Percentiles rank a stretch among this genome's conserved stretches.
Conservation (phyloP, 2,797 vertebrate genomes). For the Phoebastria nigripes region DNA sequence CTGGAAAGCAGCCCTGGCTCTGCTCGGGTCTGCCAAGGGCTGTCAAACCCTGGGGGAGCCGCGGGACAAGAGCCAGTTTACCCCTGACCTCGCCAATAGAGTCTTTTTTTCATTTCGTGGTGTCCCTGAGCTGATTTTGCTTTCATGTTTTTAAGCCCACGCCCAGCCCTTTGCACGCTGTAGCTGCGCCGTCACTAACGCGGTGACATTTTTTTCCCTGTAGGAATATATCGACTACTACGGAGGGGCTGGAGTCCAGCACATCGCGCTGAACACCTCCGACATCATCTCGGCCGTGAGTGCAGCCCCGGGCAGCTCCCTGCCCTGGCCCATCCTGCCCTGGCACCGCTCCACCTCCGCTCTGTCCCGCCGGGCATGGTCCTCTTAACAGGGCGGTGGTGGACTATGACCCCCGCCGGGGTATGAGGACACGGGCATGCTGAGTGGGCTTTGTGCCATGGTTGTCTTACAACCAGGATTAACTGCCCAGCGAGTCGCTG, state of each 20-base stretch:
- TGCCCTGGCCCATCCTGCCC: neutral
- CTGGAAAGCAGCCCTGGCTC: neutral
- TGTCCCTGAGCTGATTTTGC: neutral
- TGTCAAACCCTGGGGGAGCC: neutral
- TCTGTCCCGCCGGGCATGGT: fast-evolving
- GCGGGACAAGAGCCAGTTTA: fast-evolving
- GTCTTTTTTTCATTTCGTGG: neutral
- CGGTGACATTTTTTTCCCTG: neutral
- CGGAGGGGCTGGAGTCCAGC: constrained; percentile 91
- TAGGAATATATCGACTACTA: constrained; percentile 97
- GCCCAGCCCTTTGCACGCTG: neutral
- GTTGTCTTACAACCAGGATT: neutral
- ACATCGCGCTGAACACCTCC: constrained; percentile 82
- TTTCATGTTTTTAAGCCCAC: neutral
- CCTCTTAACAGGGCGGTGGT: fast-evolving
- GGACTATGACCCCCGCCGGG: neutral
- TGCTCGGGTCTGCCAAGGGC: neutral
- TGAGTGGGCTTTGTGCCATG: fast-evolving
- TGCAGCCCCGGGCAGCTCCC: neutral
- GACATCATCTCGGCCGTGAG: constrained; percentile 76
- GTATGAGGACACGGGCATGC: neutral
- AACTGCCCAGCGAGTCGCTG: neutral
- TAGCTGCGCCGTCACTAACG: neutral
- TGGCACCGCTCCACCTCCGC: neutral
- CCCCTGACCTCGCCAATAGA: neutral